phyloP scores from a whole-genome alignment of 2,113 vertebrate genomes.

The Laterallus jamaicensis region DNA sequence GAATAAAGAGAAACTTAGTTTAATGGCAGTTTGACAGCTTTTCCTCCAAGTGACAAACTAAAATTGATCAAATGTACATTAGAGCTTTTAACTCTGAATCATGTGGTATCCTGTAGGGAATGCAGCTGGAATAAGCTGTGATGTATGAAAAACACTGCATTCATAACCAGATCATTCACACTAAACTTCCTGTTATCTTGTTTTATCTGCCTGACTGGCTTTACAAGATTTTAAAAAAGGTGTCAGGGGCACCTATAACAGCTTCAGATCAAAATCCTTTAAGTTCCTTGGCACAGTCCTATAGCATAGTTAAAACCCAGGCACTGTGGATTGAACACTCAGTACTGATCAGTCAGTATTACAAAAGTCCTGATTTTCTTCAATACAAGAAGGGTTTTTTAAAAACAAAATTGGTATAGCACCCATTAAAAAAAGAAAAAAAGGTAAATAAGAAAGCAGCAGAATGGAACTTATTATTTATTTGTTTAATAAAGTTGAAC shows the following conservation, averaged over 20 bases:
- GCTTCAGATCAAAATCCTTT: not conserved
- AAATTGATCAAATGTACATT: slow-evolving; percentile 69
- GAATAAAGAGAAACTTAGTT: slow-evolving; percentile 36
- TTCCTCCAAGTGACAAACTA: slow-evolving; percentile 56
- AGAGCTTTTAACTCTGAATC: slow-evolving; percentile 60
- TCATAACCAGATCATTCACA: not conserved
- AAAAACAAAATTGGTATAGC: not conserved
- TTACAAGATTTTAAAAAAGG: not conserved
- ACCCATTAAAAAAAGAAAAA: not conserved
- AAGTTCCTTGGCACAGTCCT: not conserved
- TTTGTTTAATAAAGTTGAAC: not conserved
- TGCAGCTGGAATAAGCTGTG: slow-evolving; percentile 24
- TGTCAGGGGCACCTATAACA: not conserved
- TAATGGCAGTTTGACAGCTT: slow-evolving; percentile 67
- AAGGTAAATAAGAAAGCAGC: not conserved
- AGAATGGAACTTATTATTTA: not conserved
- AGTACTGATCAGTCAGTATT: not conserved
- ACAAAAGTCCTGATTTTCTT: not conserved
- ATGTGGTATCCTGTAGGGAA: slow-evolving; percentile 36
- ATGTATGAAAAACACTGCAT: slow-evolving; percentile 27
- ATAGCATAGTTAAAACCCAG: not conserved
- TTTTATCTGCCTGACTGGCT: not conserved
- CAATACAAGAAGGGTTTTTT: not conserved
- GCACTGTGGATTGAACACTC: not conserved
- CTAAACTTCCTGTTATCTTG: not conserved